Conservation (phyloP, 1,140 invertebrate species). For the honey bee (Apis mellifera) region Amel_HAv3.1 CM009942.2:1895001-1895500, state of each 20-base stretch:
- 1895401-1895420: too few species aligned
- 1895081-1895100: background rate
- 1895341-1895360: too few species aligned
- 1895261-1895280: background rate
- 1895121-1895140: conserved; percentile 1
- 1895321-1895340: too few species aligned
- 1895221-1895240: background rate
- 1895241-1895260: too few species aligned
- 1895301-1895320: background rate
- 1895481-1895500: too few species aligned
- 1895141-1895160: conserved; percentile 20
- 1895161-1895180: background rate
- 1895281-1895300: background rate
- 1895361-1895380: too few species aligned
- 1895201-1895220: background rate
- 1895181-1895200: background rate
- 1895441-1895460: too few species aligned
- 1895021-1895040: background rate
- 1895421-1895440: too few species aligned
- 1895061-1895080: conserved; percentile 1
- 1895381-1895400: too few species aligned
- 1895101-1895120: background rate
- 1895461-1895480: too few species aligned
- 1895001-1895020: conserved; percentile 6
- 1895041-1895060: background rate